Conservation (phyloP, 1,140 invertebrate species). For the Hormaphis cornu region DNA sequence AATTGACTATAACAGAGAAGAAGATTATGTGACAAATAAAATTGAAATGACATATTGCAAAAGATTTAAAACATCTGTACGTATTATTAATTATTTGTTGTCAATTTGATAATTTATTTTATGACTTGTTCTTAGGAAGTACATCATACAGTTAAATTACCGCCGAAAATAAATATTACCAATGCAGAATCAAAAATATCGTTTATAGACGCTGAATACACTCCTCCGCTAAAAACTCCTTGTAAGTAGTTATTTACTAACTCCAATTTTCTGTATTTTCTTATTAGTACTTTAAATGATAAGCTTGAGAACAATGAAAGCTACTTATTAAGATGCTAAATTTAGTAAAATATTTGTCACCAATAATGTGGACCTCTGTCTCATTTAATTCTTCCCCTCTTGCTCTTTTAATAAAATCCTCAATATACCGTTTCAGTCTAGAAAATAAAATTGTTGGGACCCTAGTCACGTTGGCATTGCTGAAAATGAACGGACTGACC, state of each 20-base stretch:
- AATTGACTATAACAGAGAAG: background rate
- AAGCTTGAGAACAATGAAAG: no score
- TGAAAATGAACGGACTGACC: no score
- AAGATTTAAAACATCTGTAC: background rate
- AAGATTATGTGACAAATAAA: background rate
- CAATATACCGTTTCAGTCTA: no score
- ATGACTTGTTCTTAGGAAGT: background rate
- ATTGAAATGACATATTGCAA: constrained; percentile 6
- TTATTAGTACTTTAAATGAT: no score
- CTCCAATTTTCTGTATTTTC: no score
- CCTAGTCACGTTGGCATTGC: no score
- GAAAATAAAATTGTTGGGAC: no score
- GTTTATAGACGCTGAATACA: background rate
- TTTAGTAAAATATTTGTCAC: no score
- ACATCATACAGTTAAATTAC: background rate
- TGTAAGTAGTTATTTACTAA: constrained; percentile 1
- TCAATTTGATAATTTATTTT: background rate
- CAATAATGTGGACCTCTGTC: no score
- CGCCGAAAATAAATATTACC: background rate
- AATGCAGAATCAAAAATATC: background rate
- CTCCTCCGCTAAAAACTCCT: background rate
- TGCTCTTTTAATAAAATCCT: no score
- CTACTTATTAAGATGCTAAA: no score
- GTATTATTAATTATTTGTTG: background rate
- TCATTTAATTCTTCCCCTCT: no score